Conservation (phyloP, 2,888 invertebrate species). For the Pomacea canaliculata region DNA sequence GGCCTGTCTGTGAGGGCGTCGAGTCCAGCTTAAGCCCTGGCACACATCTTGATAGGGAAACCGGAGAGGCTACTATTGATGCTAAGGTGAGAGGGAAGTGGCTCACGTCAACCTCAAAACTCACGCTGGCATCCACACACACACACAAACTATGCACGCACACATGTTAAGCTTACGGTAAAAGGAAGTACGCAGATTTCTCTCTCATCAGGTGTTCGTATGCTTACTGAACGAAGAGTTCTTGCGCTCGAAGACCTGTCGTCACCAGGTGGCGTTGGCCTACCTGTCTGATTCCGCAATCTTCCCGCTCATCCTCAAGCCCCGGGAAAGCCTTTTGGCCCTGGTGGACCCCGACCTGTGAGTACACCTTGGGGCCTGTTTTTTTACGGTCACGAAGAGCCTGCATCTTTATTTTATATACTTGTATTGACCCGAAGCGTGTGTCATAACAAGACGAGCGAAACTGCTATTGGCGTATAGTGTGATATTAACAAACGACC, state of each 20-base stretch:
- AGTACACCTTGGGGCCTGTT: neutral
- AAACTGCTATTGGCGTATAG: no score
- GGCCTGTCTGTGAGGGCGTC: conserved; percentile 12
- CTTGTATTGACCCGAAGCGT: no score
- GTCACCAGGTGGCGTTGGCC: conserved; percentile 56
- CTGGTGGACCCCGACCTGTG: conserved; percentile 20
- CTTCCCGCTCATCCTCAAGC: conserved; percentile 39
- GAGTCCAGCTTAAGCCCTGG: conserved; percentile 4
- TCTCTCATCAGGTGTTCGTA: conserved; percentile 7
- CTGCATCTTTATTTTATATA: no score
- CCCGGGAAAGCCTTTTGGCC: conserved; percentile 3
- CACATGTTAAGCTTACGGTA: no score
- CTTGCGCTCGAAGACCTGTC: conserved; percentile 40
- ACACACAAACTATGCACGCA: neutral
- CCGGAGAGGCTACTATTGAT: conserved; percentile 22
- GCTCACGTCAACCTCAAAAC: neutral
- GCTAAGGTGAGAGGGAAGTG: conserved; percentile 1
- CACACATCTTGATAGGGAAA: conserved; percentile 2
- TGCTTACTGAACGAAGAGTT: conserved; percentile 44
- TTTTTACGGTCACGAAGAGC: no score
- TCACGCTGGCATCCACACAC: neutral
- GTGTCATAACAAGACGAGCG: no score
- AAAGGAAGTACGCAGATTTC: neutral
- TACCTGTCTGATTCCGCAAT: conserved; percentile 59
- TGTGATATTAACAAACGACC: no score